Base-by-base conservation (phyloP, 2,797 vertebrate genomes). In the Erethizon dorsatum region DNA sequence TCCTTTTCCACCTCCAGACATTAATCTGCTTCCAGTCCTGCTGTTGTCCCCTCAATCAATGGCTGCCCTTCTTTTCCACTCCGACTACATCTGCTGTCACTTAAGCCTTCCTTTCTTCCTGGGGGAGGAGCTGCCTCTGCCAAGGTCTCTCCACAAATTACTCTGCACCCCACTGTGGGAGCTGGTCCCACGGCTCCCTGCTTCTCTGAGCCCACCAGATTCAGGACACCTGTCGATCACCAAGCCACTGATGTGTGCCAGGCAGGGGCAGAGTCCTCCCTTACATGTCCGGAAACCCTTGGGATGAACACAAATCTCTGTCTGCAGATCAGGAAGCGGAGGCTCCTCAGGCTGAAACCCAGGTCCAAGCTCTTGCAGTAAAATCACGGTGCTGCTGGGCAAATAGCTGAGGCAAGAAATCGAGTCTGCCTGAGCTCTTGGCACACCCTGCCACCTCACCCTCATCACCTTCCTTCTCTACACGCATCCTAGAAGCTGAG, bases 41-140 rank as follows among this genome's bases (percentile, higher is more conserved):
- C 59, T n/a, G 22, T 11, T 6, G 56, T n/a, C 45, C 52, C 69
- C 88, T 84, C 2, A 0, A 26, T 12, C 7, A 0, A 0, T 0
- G 5, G 17, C 67, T 6, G 26, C 22, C 3, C 26, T 57, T 45
- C 63, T 26, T 26, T 28, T 13, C 63, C 47, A 12, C 5, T 22
- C 37, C 82, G 13, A 24, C 18, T 0, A 7, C 65, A 67, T 28
- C 12, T 13, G 13, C 47, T 24, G 41, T 33, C 63, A 14, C 0
- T 2, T 5, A 33, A 26, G 45, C 26, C 82, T 37, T 67, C 31
- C 17, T 28, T 4, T 54, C 47, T 12, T 8, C 3, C 26, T 0
- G 6, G 24, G 31, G 31, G 2, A 24, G n/a, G 5, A 24, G 69
- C 54, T 0, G 0, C 7, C 91, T 75, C 31, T 18, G 31, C 22